Evolutionary conservation across 2,113 vertebrate genomes (phyloP).

Genomic region (Scopus umbretta): DNA sequence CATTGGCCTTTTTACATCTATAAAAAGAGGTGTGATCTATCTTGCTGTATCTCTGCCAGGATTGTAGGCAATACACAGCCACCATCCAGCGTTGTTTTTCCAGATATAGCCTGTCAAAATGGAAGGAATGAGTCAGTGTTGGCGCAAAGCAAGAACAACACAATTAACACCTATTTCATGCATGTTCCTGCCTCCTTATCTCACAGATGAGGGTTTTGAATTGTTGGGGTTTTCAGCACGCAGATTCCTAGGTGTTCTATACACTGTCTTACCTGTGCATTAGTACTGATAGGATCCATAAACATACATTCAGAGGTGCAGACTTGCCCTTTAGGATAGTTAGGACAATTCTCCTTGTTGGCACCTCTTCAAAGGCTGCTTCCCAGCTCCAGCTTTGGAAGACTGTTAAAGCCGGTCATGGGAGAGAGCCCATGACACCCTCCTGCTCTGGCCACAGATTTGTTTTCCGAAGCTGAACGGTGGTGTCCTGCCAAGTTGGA

Average conservation of each 20-base stretch:
- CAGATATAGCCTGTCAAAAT: background rate
- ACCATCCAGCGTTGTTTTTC: background rate
- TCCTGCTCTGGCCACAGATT: background rate
- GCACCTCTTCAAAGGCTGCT: background rate
- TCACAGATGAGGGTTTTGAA: background rate
- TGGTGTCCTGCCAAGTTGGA: background rate
- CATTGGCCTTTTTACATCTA: background rate
- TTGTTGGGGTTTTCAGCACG: background rate
- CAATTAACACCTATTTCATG: background rate
- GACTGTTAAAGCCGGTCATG: background rate
- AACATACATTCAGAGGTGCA: background rate
- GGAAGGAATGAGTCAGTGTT: constrained; percentile 7
- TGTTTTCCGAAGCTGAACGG: background rate
- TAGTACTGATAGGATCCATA: background rate
- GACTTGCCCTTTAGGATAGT: background rate
- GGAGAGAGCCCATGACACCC: background rate
- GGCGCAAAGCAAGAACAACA: background rate
- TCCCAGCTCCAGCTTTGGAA: background rate
- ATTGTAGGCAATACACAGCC: background rate
- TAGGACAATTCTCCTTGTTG: background rate
- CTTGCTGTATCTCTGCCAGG: background rate
- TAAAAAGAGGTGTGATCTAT: background rate
- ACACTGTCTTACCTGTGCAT: background rate
- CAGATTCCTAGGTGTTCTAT: background rate
- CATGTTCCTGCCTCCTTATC: background rate